phyloP scores from a whole-genome alignment of 2,888 invertebrate genomes.

The Matsumyia berberina region DNA sequence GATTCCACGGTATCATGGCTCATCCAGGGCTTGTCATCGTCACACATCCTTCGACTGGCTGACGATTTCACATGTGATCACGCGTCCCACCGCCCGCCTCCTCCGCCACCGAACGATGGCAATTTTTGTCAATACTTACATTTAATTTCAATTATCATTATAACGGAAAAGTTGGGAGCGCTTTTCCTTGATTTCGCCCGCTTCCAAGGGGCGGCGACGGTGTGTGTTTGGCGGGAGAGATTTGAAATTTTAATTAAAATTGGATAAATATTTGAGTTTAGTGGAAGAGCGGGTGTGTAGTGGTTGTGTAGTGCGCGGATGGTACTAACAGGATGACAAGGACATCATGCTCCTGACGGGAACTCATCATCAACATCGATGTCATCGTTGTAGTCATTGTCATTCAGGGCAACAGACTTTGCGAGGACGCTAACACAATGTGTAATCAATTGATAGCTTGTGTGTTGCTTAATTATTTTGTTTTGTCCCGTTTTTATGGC shows the following conservation, averaged over 20 bases:
- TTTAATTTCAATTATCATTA: conserved; percentile 77
- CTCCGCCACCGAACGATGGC: conserved; percentile 34
- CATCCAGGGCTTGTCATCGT: conserved; percentile 53
- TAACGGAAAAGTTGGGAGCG: conserved; percentile 62
- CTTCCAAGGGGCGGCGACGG: background rate
- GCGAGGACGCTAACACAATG: no score
- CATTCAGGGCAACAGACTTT: conserved; percentile 2
- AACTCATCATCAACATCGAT: conserved; percentile 23
- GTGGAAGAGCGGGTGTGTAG: conserved; percentile 31
- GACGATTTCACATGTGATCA: conserved; percentile 48
- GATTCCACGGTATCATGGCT: conserved; percentile 48
- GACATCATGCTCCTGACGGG: conserved; percentile 36
- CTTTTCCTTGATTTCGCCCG: conserved; percentile 29
- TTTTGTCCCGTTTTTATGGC: no score
- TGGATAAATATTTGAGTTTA: conserved; percentile 74
- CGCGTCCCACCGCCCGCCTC: background rate
- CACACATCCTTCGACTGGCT: conserved; percentile 51
- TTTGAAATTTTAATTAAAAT: conserved; percentile 77
- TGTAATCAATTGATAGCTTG: no score
- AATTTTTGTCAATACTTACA: conserved; percentile 77
- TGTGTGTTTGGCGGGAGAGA: conserved; percentile 47
- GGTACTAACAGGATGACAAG: conserved; percentile 41
- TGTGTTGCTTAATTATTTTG: no score
- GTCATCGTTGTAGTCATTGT: background rate
- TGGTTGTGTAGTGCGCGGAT: conserved; percentile 19